Conservation (phyloP, 2,797 vertebrate genomes). For the Melopsittacus undulatus region DNA sequence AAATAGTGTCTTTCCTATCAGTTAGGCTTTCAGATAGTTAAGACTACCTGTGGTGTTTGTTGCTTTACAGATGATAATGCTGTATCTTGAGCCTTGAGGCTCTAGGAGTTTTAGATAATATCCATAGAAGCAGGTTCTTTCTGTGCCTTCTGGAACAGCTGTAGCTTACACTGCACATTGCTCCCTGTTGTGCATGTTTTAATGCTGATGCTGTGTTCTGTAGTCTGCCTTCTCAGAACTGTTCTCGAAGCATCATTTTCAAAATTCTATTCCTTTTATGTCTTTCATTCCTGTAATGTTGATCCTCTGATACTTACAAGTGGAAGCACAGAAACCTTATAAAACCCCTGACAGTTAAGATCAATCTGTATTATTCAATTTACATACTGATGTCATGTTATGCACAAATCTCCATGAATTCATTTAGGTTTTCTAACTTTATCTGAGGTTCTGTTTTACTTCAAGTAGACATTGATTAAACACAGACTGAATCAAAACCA, state of each 20-base stretch:
- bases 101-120: background rate
- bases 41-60: background rate
- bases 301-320: background rate
- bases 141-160: background rate
- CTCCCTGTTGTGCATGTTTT: background rate
- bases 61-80: background rate
- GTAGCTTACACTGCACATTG: rapidly evolving
- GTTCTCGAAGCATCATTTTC: background rate
- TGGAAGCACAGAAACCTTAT: background rate
- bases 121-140: background rate
- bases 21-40: background rate
- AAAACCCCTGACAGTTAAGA: background rate
- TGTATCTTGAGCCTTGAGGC: background rate
- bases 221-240: background rate
- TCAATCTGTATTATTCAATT: background rate
- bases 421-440: background rate
- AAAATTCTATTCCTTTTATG: background rate
- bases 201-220: background rate
- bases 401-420: background rate
- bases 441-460: background rate
- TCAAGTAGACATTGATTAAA: background rate
- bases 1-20: background rate
- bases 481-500: background rate
- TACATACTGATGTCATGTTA: background rate
- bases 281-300: background rate